Conservation (phyloP, 2,888 invertebrate species). For the Myathropa florea region DNA sequence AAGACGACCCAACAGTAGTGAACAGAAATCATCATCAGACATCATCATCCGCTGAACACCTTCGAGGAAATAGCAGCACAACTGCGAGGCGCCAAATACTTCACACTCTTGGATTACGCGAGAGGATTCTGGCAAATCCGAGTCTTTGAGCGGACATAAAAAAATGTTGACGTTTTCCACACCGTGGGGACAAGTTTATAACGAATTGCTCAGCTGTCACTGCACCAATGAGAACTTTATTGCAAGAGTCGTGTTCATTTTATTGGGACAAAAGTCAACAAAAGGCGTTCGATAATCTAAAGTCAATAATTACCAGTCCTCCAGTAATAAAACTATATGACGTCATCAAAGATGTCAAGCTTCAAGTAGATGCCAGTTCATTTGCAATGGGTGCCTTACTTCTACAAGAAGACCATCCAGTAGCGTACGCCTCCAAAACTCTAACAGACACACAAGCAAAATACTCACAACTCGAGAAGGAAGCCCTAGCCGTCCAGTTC, state of each 20-base stretch:
- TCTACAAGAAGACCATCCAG: not conserved
- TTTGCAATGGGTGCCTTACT: not conserved
- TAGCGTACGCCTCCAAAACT: not conserved
- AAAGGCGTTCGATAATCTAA: not conserved
- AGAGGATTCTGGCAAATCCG: not conserved
- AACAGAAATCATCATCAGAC: not conserved
- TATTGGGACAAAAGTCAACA: not conserved
- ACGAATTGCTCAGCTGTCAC: not conserved
- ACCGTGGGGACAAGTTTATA: not conserved
- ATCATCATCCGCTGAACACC: not conserved
- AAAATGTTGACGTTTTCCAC: not conserved
- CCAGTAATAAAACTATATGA: not conserved
- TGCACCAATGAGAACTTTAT: slow-evolving; percentile 8
- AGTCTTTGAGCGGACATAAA: not conserved
- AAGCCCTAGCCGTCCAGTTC: not conserved
- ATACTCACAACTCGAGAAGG: not conserved
- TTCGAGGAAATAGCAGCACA: not conserved
- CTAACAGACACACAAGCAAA: not conserved
- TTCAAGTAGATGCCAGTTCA: slow-evolving; percentile 1
- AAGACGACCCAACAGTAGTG: slow-evolving; percentile 1
- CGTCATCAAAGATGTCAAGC: slow-evolving; percentile 8
- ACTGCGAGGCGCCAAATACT: not conserved
- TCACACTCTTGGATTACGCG: not conserved
- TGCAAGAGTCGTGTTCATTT: not conserved
- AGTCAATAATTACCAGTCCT: not conserved